Conservation (phyloP, 2,888 invertebrate genomes). For the Celastrina argiolus region DNA sequence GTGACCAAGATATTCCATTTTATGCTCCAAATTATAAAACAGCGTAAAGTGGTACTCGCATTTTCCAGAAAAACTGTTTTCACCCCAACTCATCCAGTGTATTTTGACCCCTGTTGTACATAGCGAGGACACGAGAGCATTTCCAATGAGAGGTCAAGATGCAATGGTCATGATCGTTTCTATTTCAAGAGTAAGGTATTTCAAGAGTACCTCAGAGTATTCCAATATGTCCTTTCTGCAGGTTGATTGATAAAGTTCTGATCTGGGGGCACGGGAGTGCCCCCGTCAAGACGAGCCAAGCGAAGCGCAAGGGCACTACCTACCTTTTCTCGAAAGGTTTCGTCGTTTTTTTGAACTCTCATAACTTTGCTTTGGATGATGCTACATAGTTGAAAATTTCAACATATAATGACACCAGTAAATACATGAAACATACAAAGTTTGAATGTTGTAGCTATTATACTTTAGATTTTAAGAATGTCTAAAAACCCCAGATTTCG, state of each 20-base stretch:
- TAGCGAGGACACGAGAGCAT: neutral
- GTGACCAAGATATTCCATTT: neutral
- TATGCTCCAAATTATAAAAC: neutral
- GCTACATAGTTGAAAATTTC: too few species aligned
- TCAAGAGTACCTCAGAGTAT: neutral
- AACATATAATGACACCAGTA: too few species aligned
- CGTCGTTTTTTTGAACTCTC: too few species aligned
- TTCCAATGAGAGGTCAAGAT: neutral
- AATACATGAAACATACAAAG: too few species aligned
- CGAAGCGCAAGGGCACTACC: too few species aligned
- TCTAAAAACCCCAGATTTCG: too few species aligned
- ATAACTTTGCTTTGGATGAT: too few species aligned
- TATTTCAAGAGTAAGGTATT: neutral
- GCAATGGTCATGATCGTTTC: neutral
- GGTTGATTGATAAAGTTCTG: constrained; percentile 6
- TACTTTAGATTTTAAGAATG: too few species aligned
- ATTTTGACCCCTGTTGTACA: neutral
- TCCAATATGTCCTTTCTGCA: neutral
- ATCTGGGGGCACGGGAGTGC: too few species aligned
- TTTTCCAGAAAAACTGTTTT: constrained; percentile 3
- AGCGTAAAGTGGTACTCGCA: neutral
- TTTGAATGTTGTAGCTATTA: too few species aligned
- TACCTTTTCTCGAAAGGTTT: too few species aligned
- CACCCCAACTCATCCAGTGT: neutral
- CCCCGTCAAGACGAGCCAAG: too few species aligned